phyloP scores from a whole-genome alignment of 2,113 vertebrate species.

The Propithecus coquereli region DNA sequence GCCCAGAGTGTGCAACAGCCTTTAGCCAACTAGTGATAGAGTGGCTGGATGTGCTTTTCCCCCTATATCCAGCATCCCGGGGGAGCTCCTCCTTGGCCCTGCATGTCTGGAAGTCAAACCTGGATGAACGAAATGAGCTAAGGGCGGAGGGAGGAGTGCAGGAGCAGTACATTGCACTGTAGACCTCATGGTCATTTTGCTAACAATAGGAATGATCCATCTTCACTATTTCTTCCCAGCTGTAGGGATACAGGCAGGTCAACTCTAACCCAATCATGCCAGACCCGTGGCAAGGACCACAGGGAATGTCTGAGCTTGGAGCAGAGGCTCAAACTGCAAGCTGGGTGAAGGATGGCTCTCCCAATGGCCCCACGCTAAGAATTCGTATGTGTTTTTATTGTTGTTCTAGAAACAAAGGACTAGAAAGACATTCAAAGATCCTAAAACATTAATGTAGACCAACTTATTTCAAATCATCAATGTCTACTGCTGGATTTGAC shows the following conservation, averaged over 20 bases:
- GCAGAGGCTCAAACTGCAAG: accelerated
- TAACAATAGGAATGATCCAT: accelerated
- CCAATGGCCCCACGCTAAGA: accelerated
- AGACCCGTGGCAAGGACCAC: accelerated
- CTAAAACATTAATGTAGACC: background rate
- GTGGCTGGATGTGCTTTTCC: accelerated
- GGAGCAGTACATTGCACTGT: accelerated
- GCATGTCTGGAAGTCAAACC: background rate
- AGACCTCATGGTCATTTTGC: too few species aligned
- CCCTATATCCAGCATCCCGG: accelerated
- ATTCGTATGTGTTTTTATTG: too few species aligned
- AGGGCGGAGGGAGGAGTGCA: accelerated
- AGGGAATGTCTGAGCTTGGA: too few species aligned
- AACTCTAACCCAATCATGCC: too few species aligned
- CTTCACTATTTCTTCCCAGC: background rate
- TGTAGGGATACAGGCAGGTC: accelerated
- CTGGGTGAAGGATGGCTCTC: background rate
- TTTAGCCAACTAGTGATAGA: background rate
- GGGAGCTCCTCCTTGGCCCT: too few species aligned
- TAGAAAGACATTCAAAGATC: background rate
- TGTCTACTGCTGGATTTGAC: too few species aligned
- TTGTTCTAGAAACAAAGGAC: background rate
- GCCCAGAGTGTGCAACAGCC: too few species aligned
- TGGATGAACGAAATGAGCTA: too few species aligned
- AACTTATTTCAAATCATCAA: background rate